Evolutionary conservation across 2,888 invertebrate genomes (phyloP), one percentile per base, ranked within the genome.

Genomic region (Ametastegia equiseti): DNA sequence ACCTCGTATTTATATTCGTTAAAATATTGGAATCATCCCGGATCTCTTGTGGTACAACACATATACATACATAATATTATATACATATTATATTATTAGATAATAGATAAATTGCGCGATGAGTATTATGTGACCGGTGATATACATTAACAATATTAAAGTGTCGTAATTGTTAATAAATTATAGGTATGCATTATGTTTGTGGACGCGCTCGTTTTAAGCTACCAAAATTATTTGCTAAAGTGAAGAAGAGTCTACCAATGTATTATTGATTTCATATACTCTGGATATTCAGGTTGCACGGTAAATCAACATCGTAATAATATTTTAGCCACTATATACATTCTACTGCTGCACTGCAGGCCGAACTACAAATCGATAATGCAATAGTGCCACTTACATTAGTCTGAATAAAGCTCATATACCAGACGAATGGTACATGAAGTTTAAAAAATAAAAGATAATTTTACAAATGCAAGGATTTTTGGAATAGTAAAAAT

Each of bases 241-340:
- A 30, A n/a, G 33, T 15, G n/a, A 33, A 15, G 30, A 63, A 63
- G 63, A 30, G 63, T 54, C 23, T 54, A 23, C 23, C 23, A 3
- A 54, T 54, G 19, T 11, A 1, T 39, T 67, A 67, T 67, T 67
- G 65, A 67, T 67, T 67, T 19, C 39, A 39, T 67, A 7, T 19
- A 19, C 39, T 67, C 39, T 5, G 13, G 27, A 54, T n/a, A 67
- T 67, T 67, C 65, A 67, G 65, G 65, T 67, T 39, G 13, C 39
- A 67, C 19, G 39, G 19, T 19, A 39, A 67, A 39, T 19, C 15
- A 36, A 36, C 65, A 67, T 67, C 39, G 65, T 39, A 39, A 67
- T 19, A 11, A 67, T 36, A 67, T 39, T 39, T 67, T 39, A 36
- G 57, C 23, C 27, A 27, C 23, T 9, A 27, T 60, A 47, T 9